Base-by-base conservation (phyloP, 1,140 invertebrate genomes). In the Lordiphosa stackelbergi region DNA sequence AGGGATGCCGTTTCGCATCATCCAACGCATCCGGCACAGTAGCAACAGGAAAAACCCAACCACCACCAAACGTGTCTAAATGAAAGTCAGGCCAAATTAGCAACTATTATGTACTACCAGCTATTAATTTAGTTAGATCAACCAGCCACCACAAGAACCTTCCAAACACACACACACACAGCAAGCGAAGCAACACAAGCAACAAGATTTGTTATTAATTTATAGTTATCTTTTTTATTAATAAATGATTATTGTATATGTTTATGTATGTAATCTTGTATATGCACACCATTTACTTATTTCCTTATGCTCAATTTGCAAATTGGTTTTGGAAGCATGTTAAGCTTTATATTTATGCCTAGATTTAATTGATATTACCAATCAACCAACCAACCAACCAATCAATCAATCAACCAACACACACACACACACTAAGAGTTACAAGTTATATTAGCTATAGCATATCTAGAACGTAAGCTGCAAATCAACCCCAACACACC, bases 61-160 rank as follows among this genome's bases (percentile, higher is more conserved):
- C 53, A 77, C 63, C 66, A 79, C 74, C 74, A 79, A 79, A 81
- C 77, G 75, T 81, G 77, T 81, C 77, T 81, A 81, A 81, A 78
- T 65, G 42, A 83, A 75, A 81, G 77, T 81, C 75, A 81, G 75
- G 75, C 75, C 75, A 81, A 81, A 81, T 81, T 81, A 81, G 77
- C 68, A 75, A 81, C 75, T 81, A 79, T 81, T 64, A 74, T 53
- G 47, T 69, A 69, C 55, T 58, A 61, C 57, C 34, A 70, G 53
- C 43, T 41, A 62, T 36, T 59, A 56, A 69, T 66, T 81, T 66
- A 75, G 54, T 70, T 70, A 75, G 58, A 45, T 38, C 59, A 66
- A 69, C 52, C 24, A 35, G 19, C 62, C 65, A 55, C 62, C 53
- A 36, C 55, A 60, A 53, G 34, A 65, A 78, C 53, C 75, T 83